Conservation (phyloP, 2,888 invertebrate genomes). For the Pollenia griseotomentosa region DNA sequence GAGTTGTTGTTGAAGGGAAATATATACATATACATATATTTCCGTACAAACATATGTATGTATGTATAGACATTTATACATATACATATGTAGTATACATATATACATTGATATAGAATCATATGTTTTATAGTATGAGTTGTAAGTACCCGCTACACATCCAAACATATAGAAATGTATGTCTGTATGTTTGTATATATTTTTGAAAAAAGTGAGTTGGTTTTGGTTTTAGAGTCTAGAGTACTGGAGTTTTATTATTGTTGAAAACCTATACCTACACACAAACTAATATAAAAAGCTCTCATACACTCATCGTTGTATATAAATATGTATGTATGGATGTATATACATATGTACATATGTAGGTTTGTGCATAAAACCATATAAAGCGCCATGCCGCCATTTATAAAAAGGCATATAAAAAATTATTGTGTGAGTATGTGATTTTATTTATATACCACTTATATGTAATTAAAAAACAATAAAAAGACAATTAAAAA, state of each 20-base stretch:
- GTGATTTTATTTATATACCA: conserved; percentile 27
- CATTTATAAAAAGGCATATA: conserved; percentile 56
- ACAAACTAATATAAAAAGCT: conserved; percentile 42
- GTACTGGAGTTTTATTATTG: conserved; percentile 51
- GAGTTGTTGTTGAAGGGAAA: conserved; percentile 24
- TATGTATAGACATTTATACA: not conserved
- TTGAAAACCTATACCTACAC: conserved; percentile 13
- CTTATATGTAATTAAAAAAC: not conserved
- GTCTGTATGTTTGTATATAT: not conserved
- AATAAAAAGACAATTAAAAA: no score
- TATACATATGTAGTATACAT: not conserved
- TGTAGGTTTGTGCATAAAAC: not conserved
- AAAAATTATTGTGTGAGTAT: conserved; percentile 29
- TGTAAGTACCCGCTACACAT: conserved; percentile 12
- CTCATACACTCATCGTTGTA: not conserved
- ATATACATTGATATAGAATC: not conserved
- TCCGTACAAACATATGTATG: not conserved
- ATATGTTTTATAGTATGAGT: conserved; percentile 20
- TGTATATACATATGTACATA: not conserved
- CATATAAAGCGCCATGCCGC: conserved; percentile 61
- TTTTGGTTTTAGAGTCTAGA: conserved; percentile 41
- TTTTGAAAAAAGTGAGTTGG: conserved; percentile 19
- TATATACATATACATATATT: not conserved
- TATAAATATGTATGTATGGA: not conserved
- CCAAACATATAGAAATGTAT: not conserved